Base-by-base conservation (phyloP, 2,113 vertebrate genomes). In the Lepidothrix coronata region DNA sequence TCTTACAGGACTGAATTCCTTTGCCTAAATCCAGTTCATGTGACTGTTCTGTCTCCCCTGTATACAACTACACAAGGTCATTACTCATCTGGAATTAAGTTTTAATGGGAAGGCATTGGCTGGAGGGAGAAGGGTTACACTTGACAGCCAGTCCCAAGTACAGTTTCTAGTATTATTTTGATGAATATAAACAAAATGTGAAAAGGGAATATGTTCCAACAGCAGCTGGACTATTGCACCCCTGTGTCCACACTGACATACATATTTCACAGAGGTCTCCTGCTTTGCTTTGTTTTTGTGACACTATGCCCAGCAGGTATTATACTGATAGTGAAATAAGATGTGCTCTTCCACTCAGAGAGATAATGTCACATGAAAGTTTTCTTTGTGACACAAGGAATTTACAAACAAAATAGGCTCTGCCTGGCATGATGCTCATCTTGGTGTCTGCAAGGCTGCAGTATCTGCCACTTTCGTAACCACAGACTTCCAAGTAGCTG, bases 1-100 rank as follows among this genome's bases (percentile, higher is more conserved):
- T 67, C 61, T 63, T 52, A 48, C 35, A 91, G 35, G 73, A 84
- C 57, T 81, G 62, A 92, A 95, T 93, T 89, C 89, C 86, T 94
- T 62, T 6, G 8, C 35, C 63, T 88, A 88, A 88, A 88, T 94
- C 92, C 88, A 88, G 43, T 72, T 85, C 85, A 87, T 82, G 58
- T 89, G 94, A 91, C 81, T 68, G 30, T 37, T 77, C 66, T 24
- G 44, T 54, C 25, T 51, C 35, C 33, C 28, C 37, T n/a, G 15
- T 39, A 61, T 46, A 70, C 3, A 31, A 79, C 46, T 67, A 82
- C 37, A 48, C 25, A 66, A 61, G 58, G 58, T 85, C 71, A 79
- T 27, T 75, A 74, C n/a, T 82, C 41, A 44, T 58, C 22, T 91
- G 79, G 85, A 80, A 91, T 73, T 52, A 80, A 88, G 75, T n/a